These are phyloP conservation scores for Altica lythri DNA, from an alignment of 2,888 invertebrate species.

Conservation along the genomic window DNA sequence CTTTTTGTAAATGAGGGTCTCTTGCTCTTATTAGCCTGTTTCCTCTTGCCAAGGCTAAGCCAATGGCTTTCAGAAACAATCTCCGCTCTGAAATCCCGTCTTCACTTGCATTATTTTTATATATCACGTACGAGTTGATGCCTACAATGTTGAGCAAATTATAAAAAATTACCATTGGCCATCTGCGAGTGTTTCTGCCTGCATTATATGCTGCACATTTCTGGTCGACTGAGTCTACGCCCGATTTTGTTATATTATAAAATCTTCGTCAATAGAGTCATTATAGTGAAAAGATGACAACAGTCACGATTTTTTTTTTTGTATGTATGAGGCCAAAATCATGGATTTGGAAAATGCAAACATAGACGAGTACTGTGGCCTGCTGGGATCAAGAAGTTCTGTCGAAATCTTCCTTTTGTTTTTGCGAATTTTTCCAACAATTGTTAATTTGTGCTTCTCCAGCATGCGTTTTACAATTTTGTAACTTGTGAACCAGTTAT, in stretches of 20 bases:
- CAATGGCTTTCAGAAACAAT: constrained; percentile 9
- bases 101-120: constrained; percentile 9
- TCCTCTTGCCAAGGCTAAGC: constrained; percentile 7
- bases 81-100: constrained; percentile 8
- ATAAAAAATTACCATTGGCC: constrained; percentile 10
- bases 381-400: constrained; percentile 10
- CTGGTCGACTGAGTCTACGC: constrained; percentile 11
- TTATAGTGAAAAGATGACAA: constrained; percentile 13
- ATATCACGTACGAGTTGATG: constrained; percentile 6
- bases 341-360: constrained; percentile 38
- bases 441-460: constrained; percentile 28
- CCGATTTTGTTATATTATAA: constrained; percentile 12
- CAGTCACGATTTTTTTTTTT: constrained; percentile 29
- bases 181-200: constrained; percentile 12
- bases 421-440: constrained; percentile 38
- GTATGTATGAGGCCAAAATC: constrained; percentile 30
- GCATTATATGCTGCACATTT: constrained; percentile 7
- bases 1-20: background rate
- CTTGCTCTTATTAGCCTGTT: constrained; percentile 8
- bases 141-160: constrained; percentile 15
- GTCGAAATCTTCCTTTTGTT: constrained; percentile 33
- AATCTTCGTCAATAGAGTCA: constrained; percentile 11
- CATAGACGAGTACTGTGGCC: constrained; percentile 9
- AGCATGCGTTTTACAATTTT: constrained; percentile 11
- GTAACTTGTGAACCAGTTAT: constrained; percentile 30